These are phyloP conservation scores for Sitta europaea DNA, from an alignment of 2,113 vertebrate species.

Conservation along the genomic window DNA sequence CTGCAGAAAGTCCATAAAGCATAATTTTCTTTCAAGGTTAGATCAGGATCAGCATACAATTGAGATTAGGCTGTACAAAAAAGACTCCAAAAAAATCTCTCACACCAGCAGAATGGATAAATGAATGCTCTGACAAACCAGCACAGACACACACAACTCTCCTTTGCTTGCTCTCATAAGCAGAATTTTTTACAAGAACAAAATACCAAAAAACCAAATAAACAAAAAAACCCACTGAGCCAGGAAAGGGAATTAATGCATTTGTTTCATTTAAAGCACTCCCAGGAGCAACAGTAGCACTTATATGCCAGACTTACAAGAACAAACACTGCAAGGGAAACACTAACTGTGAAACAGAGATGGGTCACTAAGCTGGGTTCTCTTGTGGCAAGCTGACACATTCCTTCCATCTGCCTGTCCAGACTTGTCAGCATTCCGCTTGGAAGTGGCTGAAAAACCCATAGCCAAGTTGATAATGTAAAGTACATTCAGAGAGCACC, in stretches of 20 bases:
- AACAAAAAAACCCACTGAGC: not conserved
- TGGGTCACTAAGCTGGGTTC: not conserved
- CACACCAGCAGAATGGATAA: not conserved
- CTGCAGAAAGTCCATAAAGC: not conserved
- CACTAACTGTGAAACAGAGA: not conserved
- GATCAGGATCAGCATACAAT: not conserved
- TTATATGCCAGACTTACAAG: not conserved
- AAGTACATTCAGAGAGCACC: not conserved
- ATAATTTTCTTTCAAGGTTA: not conserved
- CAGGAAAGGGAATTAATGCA: not conserved
- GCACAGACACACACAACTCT: not conserved
- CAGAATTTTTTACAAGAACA: not conserved
- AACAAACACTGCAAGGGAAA: not conserved
- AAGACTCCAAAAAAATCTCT: not conserved
- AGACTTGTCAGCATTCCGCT: not conserved
- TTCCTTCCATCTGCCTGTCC: not conserved
- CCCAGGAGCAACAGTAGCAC: not conserved
- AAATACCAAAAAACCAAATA: not conserved
- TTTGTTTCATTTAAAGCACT: not conserved
- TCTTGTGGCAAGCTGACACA: not conserved
- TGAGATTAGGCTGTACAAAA: not conserved
- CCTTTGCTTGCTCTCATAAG: not conserved
- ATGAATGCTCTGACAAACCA: not conserved
- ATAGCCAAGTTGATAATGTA: rapidly evolving
- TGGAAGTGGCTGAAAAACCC: not conserved